Evolutionary conservation across 2,888 invertebrate genomes (phyloP).

Genomic region (Adela reaumurella): DNA sequence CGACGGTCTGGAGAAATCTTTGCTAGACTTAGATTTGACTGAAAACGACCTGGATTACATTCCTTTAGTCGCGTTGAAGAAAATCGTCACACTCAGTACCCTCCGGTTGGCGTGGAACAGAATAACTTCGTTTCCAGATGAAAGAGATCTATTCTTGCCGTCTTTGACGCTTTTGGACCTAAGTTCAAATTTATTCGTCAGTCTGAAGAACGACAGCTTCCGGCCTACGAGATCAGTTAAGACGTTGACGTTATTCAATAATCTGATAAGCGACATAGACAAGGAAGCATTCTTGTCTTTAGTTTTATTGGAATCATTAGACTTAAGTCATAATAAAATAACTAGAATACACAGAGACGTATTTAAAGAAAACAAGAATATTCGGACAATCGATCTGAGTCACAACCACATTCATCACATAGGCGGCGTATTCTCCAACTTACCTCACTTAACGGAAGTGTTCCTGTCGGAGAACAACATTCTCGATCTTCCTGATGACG

Average conservation of each 20-base stretch:
- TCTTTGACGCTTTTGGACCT: conserved; percentile 76
- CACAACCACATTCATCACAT: conserved; percentile 88
- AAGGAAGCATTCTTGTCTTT: conserved; percentile 74
- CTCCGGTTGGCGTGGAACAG: conserved; percentile 79
- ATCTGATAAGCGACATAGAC: conserved; percentile 74
- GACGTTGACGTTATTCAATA: conserved; percentile 79
- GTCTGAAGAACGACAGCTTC: conserved; percentile 74
- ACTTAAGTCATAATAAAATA: conserved; percentile 85
- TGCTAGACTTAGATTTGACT: conserved; percentile 80
- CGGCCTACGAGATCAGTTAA: conserved; percentile 74
- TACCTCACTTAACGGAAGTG: conserved; percentile 76
- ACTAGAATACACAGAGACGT: conserved; percentile 69
- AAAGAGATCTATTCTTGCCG: conserved; percentile 66
- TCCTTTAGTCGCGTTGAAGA: conserved; percentile 74
- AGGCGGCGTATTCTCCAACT: conserved; percentile 74
- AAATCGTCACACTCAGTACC: conserved; percentile 67
- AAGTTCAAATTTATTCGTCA: conserved; percentile 80
- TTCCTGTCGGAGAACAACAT: conserved; percentile 89
- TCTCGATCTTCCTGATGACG: conserved; percentile 74
- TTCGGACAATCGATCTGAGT: conserved; percentile 81
- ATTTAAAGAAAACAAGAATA: conserved; percentile 71
- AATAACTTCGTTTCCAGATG: conserved; percentile 72
- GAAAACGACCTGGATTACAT: conserved; percentile 83
- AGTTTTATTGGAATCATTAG: conserved; percentile 73
- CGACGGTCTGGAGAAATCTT: conserved; percentile 68